A percentile compares a stretch with the other conserved stretches of the same genome.
Evolutionary conservation across 2,888 invertebrate genomes (phyloP).

Genomic region (Notodonta ziczac): DNA sequence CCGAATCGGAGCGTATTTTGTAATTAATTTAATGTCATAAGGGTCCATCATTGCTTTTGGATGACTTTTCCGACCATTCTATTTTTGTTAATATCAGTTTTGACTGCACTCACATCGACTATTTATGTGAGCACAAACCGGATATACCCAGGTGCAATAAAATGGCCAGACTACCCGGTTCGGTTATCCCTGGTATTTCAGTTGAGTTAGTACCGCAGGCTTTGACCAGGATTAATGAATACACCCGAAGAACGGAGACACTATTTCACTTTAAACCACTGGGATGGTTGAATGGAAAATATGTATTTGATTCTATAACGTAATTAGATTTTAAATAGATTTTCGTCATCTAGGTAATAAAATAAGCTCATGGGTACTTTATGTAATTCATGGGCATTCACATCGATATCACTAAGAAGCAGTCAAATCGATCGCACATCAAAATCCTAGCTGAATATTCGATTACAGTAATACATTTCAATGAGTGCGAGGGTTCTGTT

Average conservation of each 20-base stretch:
- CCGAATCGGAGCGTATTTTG: neutral
- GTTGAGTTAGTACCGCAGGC: slow-evolving; percentile 49
- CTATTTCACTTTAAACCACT: slow-evolving; percentile 32
- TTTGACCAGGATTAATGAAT: slow-evolving; percentile 55
- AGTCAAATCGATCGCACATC: neutral
- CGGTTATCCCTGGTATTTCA: slow-evolving; percentile 53
- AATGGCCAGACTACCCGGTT: slow-evolving; percentile 24
- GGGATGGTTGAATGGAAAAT: neutral
- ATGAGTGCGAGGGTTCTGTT: slow-evolving; percentile 25
- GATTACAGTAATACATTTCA: slow-evolving; percentile 16
- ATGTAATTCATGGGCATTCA: too few species aligned
- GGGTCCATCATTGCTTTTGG: neutral
- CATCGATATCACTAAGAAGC: too few species aligned
- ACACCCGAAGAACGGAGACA: slow-evolving; percentile 43
- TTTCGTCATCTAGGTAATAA: too few species aligned
- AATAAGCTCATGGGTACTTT: too few species aligned
- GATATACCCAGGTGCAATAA: slow-evolving; percentile 42
- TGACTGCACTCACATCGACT: slow-evolving; percentile 13
- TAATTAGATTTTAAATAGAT: too few species aligned
- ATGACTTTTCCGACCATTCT: neutral
- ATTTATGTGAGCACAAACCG: slow-evolving; percentile 29
- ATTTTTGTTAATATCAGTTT: slow-evolving; percentile 3
- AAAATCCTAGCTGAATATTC: slow-evolving; percentile 11
- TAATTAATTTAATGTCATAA: neutral
- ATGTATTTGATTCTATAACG: too few species aligned